Base-by-base conservation (phyloP, 2,113 vertebrate species). In the Gavialis gangeticus region DNA sequence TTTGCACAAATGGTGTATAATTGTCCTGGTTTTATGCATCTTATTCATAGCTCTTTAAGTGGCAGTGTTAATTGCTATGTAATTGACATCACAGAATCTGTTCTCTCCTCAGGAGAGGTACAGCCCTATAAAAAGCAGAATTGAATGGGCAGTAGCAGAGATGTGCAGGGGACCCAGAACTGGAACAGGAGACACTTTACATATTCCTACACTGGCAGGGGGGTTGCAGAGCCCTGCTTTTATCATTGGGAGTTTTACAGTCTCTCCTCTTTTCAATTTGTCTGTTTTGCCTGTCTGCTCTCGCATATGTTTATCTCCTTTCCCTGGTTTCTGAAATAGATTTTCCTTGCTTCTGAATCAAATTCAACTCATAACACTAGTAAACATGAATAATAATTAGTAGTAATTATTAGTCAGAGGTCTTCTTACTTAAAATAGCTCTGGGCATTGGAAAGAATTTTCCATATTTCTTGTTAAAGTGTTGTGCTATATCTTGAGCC, bases 401-500 rank as follows among this genome's bases (percentile, higher is more conserved):
- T 46, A 46, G 46, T 46, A 46, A 46, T 37, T 24, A 54, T 88
- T 6, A 90, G 58, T 56, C 19, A n/a, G 11, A 84, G 16, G 60
- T 18, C 22, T 92, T 97, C 98, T 98, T 95, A 99, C 98, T 98
- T 84, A 99, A 98, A 90, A 99, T 98, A 60, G 99, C 98, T 67
- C 87, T 89, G 73, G 99, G 99, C 81, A 99, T 98, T 3, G 99
- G 99, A 94, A 99, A 99, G 96, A 99, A 96, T 58, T 98, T 96
- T 84, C 99, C 99, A 15, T 98, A 99, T 91, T 96, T 98, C 92
- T 98, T 96, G 98, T 99, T 99, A 98, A 99, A 99, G 94, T 98
- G 98, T 37, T 98, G 98, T 77, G 99, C 99, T 82, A 98, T 97
- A 95, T 99, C 99, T 97, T 99, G 99, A 82, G 98, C 98, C 86